These are phyloP conservation scores for Atrichornis clamosus DNA, from an alignment of 2,113 vertebrate species.

Conservation along the genomic window DNA sequence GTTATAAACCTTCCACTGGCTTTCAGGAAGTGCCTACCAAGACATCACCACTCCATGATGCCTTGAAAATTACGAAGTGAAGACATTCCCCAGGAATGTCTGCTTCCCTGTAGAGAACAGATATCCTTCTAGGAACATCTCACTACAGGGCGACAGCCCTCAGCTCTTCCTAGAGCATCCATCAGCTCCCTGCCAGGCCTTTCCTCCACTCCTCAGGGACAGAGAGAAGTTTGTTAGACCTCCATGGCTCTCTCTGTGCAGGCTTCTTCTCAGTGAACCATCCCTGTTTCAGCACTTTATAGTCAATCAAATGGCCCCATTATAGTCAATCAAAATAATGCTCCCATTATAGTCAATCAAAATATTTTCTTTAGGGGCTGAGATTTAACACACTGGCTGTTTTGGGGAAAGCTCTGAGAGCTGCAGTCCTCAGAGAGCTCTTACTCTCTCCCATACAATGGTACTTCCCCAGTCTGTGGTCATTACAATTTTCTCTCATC, in stretches of 20 bases:
- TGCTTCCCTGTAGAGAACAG: background rate
- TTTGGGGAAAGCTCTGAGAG: no score
- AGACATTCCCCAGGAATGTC: background rate
- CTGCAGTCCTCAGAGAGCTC: background rate
- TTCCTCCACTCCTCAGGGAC: background rate
- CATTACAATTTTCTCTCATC: background rate
- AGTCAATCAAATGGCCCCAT: no score
- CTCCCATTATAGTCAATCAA: no score
- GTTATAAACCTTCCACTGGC: background rate
- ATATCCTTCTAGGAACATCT: background rate
- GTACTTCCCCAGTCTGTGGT: background rate
- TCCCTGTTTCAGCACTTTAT: background rate
- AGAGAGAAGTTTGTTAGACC: background rate
- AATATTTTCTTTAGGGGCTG: no score
- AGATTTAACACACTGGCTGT: no score
- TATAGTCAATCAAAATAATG: no score
- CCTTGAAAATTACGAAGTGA: background rate
- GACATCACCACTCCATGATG: background rate
- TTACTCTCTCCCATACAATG: background rate
- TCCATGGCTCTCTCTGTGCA: background rate
- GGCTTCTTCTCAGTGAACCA: background rate
- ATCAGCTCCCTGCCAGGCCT: background rate
- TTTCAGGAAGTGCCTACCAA: background rate
- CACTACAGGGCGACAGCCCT: background rate
- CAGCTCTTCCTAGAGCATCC: background rate